These are phyloP conservation scores for Sesamia nonagrioides DNA, from an alignment of 1,140 invertebrate species.

Conservation along the genomic window DNA sequence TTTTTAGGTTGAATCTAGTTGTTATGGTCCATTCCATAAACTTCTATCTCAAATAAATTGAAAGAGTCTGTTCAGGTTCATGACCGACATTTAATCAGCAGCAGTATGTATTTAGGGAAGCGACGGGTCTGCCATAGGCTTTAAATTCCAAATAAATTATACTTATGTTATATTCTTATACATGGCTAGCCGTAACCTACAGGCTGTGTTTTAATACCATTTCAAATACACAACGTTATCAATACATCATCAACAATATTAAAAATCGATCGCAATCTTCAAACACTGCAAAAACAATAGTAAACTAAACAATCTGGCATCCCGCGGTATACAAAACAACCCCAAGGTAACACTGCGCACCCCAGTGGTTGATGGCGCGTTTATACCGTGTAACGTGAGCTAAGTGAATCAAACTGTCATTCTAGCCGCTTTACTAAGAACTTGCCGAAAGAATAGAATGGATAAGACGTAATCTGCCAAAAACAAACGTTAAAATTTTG, in stretches of 20 bases:
- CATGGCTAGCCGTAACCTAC: background rate
- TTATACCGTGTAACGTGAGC: constrained; percentile 82
- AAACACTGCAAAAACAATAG: constrained; percentile 8
- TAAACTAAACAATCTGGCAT: constrained; percentile 23
- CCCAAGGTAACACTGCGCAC: constrained; percentile 52
- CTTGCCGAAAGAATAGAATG: background rate
- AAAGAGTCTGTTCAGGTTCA: no score
- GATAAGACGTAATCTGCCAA: background rate
- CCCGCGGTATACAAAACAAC: constrained; percentile 6
- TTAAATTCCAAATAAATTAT: no score
- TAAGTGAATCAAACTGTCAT: constrained; percentile 87
- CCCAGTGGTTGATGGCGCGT: constrained; percentile 70
- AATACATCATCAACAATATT: background rate
- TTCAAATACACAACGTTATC: background rate
- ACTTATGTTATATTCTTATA: no score
- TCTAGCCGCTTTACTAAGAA: constrained; percentile 75
- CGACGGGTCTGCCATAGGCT: no score
- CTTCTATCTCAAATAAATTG: no score
- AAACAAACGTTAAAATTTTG: no score
- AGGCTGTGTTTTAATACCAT: background rate
- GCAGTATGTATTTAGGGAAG: no score
- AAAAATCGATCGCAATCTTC: background rate
- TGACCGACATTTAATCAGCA: no score
- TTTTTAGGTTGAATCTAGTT: no score
- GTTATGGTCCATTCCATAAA: no score